Percentiles rank a stretch among this genome's conserved stretches.
Conservation (phyloP, 2,797 vertebrate species). For the Enteromius radiatus region DNA sequence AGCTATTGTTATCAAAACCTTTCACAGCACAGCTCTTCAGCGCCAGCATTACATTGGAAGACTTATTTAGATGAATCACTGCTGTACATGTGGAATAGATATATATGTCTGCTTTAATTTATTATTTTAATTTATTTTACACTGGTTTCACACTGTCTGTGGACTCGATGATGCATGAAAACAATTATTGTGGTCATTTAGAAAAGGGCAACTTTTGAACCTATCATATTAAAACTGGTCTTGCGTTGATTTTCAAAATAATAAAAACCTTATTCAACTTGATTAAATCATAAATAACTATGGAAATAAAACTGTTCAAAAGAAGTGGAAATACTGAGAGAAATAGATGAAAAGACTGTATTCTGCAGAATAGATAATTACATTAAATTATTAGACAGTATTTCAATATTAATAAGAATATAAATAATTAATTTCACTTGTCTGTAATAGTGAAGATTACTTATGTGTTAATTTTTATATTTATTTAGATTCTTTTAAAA, state of each 20-base stretch:
- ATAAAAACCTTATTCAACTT: neutral
- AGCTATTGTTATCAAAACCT: conserved; percentile 30
- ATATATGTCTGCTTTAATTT: neutral
- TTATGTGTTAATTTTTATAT: neutral
- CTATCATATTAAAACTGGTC: neutral
- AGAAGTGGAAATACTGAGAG: neutral
- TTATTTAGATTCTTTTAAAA: neutral
- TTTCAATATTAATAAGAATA: neutral
- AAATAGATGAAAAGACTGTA: neutral
- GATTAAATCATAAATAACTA: neutral
- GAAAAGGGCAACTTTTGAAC: neutral
- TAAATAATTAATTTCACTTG: neutral
- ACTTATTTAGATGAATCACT: neutral
- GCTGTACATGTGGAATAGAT: neutral
- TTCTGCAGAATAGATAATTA: neutral
- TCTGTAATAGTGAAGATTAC: neutral
- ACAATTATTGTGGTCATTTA: neutral
- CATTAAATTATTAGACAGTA: neutral
- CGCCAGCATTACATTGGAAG: neutral
- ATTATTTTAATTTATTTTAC: neutral
- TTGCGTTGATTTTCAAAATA: neutral
- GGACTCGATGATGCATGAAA: neutral
- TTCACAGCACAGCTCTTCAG: conserved; percentile 1
- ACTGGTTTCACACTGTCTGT: neutral
- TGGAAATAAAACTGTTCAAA: neutral